Base-by-base conservation (phyloP, 2,113 vertebrate genomes). In the human (Homo sapiens) region DNA sequence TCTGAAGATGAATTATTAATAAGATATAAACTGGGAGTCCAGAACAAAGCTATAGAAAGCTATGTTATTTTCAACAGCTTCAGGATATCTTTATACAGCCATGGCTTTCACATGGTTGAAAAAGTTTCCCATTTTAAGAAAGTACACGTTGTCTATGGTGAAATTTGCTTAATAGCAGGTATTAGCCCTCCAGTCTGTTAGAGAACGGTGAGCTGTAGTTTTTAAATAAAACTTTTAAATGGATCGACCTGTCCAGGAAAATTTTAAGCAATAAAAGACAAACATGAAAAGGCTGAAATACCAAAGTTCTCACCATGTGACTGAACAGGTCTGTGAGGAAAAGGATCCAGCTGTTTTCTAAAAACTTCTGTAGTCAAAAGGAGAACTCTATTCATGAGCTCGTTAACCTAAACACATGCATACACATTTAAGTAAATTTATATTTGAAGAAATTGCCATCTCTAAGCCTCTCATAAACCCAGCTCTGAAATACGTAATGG, bases 321-420 rank as follows among this genome's bases (percentile, higher is more conserved):
- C 32, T 99, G 99, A 97, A 99, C 98, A 61, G 99, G 98, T 98
- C 99, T 99, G 86, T 99, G 95, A 82, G 99, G 98, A 98, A 99
- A 99, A 97, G 99, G 98, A 97, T 99, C 99, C 64, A 98, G 98
- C 97, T 99, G 99, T 98, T 99, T 99, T 98, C 99, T 99, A 95
- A 99, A 98, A 93, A 99, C 98, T 89, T 99, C 99, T 22, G 98
- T 97, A 88, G 99, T 99, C 97, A 99, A 99, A 96, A 98, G 98
- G 97, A 99, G 98, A 78, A 99, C 97, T 98, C 98, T 99, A 95
- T 98, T 99, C 98, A 99, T 99, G 80, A 99, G 98, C 97, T 99
- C 99, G 68, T 98, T 99, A 79, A 99, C 98, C 99, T 99, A 95
- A 4, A 97, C 92, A 93, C 70, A 83, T 70, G 90, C 80, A 0